These are phyloP conservation scores for Macroteleia sp. DNA, from an alignment of 2,888 invertebrate species.

Conservation along the genomic window DNA sequence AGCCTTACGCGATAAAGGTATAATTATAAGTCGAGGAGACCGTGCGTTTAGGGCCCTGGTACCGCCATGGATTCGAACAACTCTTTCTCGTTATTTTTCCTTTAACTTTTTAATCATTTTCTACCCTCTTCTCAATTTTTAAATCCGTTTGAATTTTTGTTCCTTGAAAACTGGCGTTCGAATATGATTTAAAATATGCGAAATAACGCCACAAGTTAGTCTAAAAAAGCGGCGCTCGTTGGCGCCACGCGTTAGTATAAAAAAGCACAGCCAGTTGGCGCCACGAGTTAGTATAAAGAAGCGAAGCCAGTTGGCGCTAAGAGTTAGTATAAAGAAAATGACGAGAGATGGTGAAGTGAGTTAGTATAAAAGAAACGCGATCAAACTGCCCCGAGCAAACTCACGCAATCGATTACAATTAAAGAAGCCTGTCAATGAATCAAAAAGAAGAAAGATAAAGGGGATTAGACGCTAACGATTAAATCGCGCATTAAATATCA, in stretches of 20 bases:
- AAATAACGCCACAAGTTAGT: no score
- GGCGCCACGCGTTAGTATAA: no score
- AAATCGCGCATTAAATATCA: conserved; percentile 73
- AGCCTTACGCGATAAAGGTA: conserved; percentile 76
- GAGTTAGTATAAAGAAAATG: no score
- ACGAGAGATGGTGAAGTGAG: no score
- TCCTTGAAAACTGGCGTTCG: conserved; percentile 20
- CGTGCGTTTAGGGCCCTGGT: conserved; percentile 60
- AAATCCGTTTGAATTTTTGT: not conserved
- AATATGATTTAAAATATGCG: no score
- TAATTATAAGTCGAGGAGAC: conserved; percentile 65
- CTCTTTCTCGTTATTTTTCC: not conserved
- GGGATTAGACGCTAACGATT: conserved; percentile 33
- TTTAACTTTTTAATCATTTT: not conserved
- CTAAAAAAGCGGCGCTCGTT: no score
- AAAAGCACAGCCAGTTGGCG: conserved; percentile 38
- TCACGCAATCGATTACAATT: conserved; percentile 70
- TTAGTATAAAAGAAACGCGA: no score
- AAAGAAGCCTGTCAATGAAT: conserved; percentile 77
- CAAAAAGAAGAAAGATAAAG: conserved; percentile 65
- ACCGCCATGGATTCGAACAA: conserved; percentile 20
- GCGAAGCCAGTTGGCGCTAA: no score
- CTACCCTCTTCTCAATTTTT: not conserved
- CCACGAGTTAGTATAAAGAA: conserved; percentile 69
- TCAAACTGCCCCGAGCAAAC: conserved; percentile 69